Evolutionary conservation across 1,140 invertebrate genomes (phyloP), one percentile per base, ranked within the genome.

Genomic region (Paralvinella palmiformis): DNA sequence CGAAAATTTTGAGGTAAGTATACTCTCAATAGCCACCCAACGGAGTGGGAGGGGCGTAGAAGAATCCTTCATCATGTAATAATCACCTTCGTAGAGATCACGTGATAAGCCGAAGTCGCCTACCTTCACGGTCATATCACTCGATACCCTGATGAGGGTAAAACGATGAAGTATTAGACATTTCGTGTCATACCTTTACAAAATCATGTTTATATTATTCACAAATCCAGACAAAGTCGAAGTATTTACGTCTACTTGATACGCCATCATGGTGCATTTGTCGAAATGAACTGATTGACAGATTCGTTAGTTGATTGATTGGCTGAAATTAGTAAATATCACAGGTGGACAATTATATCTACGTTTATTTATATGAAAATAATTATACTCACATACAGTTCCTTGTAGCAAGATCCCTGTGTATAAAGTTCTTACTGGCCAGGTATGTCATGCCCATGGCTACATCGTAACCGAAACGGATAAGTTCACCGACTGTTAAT

Each of bases 381-480:
- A n/a, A n/a, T n/a, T n/a, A n/a, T 62, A 48, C 66, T 74, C 77
- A 80, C 82, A 84, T 83, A 74, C 83, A 84, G 77, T 94, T 94
- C 68, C 91, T 84, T 0, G 91, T 89, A 0, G 91, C 91, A 64
- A 97, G 83, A 80, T 97, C 91, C 64, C 94, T 85, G 79, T 97
- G 94, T 1, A 96, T 86, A 78, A 90, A 87, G 77, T 89, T 88
- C 65, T 89, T 83, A 35, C 85, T 85, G 75, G 90, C 87, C 72
- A 92, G 82, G 79, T 91, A 91, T 75, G 90, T 89, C 90, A 91
- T 91, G 59, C 89, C 90, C 66, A 87, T 87, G 66, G 90, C 87
- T 75, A 92, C 60, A 59, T 84, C 77, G 13, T 75, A 67, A 1
- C 75, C 81, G 68, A 81, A 81, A n/a, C 74, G 72, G n/a, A n/a